Percentiles rank a stretch among this genome's conserved stretches.
Evolutionary conservation across 2,888 invertebrate species (phyloP).

Genomic region (Phorcus lineatus): DNA sequence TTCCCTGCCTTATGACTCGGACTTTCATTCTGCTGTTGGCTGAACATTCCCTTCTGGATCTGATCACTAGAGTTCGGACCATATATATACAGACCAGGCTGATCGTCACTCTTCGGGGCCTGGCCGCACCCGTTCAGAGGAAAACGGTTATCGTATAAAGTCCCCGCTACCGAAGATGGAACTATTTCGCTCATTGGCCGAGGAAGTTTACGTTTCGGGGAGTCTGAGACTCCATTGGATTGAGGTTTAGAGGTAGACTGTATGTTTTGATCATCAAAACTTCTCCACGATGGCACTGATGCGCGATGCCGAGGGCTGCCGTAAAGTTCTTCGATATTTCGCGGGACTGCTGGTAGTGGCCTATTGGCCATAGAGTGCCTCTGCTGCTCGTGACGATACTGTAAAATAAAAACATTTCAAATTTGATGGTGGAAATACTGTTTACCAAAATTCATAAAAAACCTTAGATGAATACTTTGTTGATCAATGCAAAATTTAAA

Average conservation of each 20-base stretch:
- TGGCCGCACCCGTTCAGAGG: slow-evolving; percentile 22
- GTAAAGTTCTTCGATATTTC: slow-evolving; percentile 23
- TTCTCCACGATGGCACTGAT: slow-evolving; percentile 33
- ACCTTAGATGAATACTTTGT: no score
- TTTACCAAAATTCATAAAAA: no score
- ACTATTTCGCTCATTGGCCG: slow-evolving; percentile 47
- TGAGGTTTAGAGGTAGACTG: slow-evolving; percentile 9
- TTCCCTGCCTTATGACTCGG: neutral
- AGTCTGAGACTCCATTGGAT: slow-evolving; percentile 27
- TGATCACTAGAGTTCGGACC: slow-evolving; percentile 31
- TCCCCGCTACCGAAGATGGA: slow-evolving; percentile 29
- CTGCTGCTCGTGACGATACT: neutral
- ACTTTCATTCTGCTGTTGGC: neutral
- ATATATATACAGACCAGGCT: slow-evolving; percentile 39
- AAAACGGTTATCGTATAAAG: slow-evolving; percentile 22
- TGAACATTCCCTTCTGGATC: neutral
- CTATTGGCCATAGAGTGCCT: slow-evolving; percentile 60
- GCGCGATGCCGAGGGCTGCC: slow-evolving; percentile 33
- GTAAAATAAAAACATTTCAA: neutral
- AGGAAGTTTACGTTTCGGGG: slow-evolving; percentile 36
- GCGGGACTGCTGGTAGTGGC: slow-evolving; percentile 64
- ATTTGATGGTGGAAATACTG: neutral
- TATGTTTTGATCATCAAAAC: slow-evolving; percentile 43
- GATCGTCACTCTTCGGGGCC: slow-evolving; percentile 24
- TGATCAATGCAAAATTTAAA: no score